These are phyloP conservation scores for Escarpia spicata DNA, from an alignment of 2,888 invertebrate genomes.

Conservation along the genomic window DNA sequence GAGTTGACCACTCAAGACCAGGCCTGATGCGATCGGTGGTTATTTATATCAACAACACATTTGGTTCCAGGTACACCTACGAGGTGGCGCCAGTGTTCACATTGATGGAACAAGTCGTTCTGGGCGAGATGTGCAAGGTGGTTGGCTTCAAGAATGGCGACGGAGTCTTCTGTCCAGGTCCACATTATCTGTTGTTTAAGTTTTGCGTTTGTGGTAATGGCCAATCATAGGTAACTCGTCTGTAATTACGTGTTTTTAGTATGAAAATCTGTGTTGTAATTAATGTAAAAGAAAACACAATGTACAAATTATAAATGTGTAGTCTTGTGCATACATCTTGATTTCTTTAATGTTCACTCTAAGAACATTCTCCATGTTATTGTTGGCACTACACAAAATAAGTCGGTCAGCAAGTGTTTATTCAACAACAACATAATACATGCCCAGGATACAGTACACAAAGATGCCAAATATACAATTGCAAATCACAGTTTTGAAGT, in stretches of 20 bases:
- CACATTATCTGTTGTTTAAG: not conserved
- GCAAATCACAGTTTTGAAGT: too few species aligned
- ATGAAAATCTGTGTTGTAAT: not conserved
- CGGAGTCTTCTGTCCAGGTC: conserved; percentile 57
- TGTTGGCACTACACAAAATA: not conserved
- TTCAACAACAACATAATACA: too few species aligned
- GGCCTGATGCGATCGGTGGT: not conserved
- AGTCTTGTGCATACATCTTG: not conserved
- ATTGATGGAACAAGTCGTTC: conserved; percentile 53
- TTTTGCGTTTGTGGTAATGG: not conserved
- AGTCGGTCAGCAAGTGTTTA: not conserved
- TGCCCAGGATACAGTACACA: too few species aligned
- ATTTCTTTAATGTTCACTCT: not conserved
- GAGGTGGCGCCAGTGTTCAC: conserved; percentile 61
- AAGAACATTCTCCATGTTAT: not conserved
- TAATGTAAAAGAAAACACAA: not conserved
- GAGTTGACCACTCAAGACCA: too few species aligned
- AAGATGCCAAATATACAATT: too few species aligned
- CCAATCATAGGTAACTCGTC: not conserved
- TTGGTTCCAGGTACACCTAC: conserved; percentile 59
- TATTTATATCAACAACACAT: not conserved
- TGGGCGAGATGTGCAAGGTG: conserved; percentile 48
- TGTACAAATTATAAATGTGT: not conserved
- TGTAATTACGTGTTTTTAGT: not conserved
- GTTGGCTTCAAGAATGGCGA: conserved; percentile 54